These are phyloP conservation scores for Protonemura montana DNA, from an alignment of 2,888 invertebrate species.

Conservation along the genomic window DNA sequence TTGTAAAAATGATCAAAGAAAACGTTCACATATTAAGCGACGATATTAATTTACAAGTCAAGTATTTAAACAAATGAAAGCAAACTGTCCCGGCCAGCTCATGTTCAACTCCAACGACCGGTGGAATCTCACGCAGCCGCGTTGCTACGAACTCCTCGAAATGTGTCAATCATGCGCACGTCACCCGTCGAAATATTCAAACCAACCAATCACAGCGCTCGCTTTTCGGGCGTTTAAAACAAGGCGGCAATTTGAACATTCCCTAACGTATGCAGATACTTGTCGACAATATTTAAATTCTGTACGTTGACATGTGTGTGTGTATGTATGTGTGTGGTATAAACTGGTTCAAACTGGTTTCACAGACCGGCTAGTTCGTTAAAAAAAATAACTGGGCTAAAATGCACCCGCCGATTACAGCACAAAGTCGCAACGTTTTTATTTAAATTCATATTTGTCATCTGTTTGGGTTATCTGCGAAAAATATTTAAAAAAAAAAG, in stretches of 20 bases:
- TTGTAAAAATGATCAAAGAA: too few species aligned
- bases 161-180: background rate
- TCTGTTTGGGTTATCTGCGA: background rate
- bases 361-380: background rate
- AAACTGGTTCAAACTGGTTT: too few species aligned
- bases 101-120: background rate
- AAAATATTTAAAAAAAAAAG: background rate
- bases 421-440: conserved; percentile 27
- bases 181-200: background rate
- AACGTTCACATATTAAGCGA: too few species aligned
- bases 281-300: background rate
- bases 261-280: background rate
- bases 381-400: too few species aligned
- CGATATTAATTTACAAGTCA: too few species aligned
- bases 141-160: background rate
- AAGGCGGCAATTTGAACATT: background rate
- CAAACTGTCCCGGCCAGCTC: too few species aligned
- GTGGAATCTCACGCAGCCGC: background rate
- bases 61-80: too few species aligned
- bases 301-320: background rate
- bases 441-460: conserved; percentile 19
- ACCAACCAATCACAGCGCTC: background rate
- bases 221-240: background rate
- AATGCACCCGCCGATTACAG: too few species aligned
- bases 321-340: background rate